Percentiles rank a stretch among this genome's conserved stretches.
Evolutionary conservation across 2,113 vertebrate species (phyloP).

Genomic region (Daphoenositta chrysoptera): DNA sequence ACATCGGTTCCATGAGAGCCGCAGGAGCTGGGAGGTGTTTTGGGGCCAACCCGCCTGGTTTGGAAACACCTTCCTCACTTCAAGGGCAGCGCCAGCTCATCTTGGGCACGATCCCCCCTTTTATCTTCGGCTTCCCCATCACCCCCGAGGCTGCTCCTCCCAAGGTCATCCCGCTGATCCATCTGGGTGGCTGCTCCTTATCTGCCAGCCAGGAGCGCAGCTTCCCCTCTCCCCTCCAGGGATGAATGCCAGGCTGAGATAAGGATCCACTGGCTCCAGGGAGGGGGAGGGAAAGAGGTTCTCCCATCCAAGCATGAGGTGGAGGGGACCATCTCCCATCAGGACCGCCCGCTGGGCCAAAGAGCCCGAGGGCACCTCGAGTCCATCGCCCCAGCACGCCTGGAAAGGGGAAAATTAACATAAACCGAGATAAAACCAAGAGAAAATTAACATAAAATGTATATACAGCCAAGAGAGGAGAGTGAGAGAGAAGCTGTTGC

Average conservation of each 20-base stretch:
- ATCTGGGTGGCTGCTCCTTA: not conserved
- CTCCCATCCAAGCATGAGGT: not conserved
- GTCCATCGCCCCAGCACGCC: rapidly evolving
- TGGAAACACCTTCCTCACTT: not conserved
- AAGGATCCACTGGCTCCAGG: not conserved
- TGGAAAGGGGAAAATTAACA: not conserved
- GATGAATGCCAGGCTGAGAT: not conserved
- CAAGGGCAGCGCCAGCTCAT: not conserved
- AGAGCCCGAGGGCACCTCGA: not conserved
- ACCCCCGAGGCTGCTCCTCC: not conserved
- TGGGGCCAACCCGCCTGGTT: not conserved
- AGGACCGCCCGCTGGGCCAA: not conserved
- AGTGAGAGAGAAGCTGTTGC: not conserved
- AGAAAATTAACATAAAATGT: not conserved
- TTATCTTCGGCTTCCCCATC: not conserved
- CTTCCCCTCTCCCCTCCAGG: not conserved
- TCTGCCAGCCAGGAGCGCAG: not conserved
- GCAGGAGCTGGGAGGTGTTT: not conserved
- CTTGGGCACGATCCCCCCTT: not conserved
- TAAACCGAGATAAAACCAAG: not conserved
- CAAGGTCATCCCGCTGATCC: not conserved
- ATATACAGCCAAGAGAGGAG: not conserved
- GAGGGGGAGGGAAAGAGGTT: not conserved
- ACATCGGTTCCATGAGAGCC: not conserved
- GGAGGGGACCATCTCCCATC: not conserved